Conservation (phyloP, 2,797 vertebrate genomes). For the Eulemur coronatus region DNA sequence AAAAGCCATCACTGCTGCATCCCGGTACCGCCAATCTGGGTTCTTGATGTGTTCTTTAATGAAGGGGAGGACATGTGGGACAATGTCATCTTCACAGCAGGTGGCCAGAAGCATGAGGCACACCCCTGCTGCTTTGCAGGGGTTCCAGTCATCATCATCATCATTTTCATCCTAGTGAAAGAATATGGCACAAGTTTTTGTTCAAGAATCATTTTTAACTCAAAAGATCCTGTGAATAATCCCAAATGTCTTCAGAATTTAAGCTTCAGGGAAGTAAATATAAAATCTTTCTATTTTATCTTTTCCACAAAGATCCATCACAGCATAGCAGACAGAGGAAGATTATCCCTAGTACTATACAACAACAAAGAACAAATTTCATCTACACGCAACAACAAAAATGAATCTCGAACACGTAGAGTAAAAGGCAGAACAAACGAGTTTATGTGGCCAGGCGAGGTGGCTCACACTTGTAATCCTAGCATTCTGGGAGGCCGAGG, state of each 20-base stretch:
- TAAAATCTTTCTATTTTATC: not conserved
- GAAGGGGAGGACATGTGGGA: conserved; percentile 97
- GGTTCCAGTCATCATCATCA: conserved; percentile 98
- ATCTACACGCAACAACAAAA: not conserved
- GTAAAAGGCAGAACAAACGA: not conserved
- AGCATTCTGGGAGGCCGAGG: not conserved
- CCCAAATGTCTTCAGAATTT: not conserved
- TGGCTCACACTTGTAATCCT: not conserved
- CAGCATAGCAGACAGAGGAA: not conserved
- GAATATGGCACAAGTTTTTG: not conserved
- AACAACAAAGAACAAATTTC: not conserved
- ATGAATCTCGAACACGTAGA: not conserved
- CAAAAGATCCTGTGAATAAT: not conserved
- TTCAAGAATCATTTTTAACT: not conserved
- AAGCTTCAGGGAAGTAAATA: not conserved
- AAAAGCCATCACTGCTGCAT: conserved; percentile 98
- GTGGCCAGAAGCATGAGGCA: conserved; percentile 98
- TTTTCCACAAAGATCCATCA: not conserved
- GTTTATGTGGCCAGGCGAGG: not conserved
- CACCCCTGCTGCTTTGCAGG: conserved; percentile 97
- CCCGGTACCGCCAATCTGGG: conserved; percentile 95
- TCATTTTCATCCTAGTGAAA: conserved; percentile 94
- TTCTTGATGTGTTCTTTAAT: conserved; percentile 98
- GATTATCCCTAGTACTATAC: not conserved
- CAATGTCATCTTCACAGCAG: conserved; percentile 98